phyloP scores from a whole-genome alignment of 2,888 invertebrate species.

The Argynnis bischoffii region DNA sequence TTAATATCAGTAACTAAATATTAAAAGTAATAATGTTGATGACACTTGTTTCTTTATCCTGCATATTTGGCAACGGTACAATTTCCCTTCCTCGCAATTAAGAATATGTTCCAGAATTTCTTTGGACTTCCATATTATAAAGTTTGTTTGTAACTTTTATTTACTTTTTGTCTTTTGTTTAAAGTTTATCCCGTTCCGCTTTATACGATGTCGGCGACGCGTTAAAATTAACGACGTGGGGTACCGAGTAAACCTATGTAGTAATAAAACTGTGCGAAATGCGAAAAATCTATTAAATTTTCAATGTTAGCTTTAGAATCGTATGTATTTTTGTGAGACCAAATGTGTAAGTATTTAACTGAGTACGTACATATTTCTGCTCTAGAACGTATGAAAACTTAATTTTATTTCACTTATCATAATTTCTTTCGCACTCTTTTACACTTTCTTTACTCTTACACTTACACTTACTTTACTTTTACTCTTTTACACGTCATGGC shows the following conservation, averaged over 20 bases:
- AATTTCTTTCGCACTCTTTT: too few relatives aligned
- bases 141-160: slow-evolving; percentile 12
- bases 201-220: slow-evolving; percentile 20
- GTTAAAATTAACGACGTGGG: slow-evolving; percentile 27
- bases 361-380: neutral
- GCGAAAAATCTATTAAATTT: slow-evolving; percentile 24
- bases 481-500: too few relatives aligned
- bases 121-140: slow-evolving; percentile 11
- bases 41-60: neutral
- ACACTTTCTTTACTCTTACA: too few relatives aligned
- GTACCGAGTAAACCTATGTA: slow-evolving; percentile 9
- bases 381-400: neutral
- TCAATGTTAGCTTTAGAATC: slow-evolving; percentile 13
- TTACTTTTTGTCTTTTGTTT: slow-evolving; percentile 16
- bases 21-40: too few relatives aligned
- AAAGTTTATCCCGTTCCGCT: slow-evolving; percentile 16
- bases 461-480: too few relatives aligned
- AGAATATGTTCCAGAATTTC: slow-evolving; percentile 16
- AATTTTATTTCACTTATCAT: too few relatives aligned
- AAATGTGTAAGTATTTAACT: slow-evolving; percentile 3
- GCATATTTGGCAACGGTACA: slow-evolving; percentile 16
- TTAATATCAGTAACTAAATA: too few relatives aligned
- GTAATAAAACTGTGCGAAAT: slow-evolving; percentile 15
- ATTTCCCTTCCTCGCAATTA: slow-evolving; percentile 16
- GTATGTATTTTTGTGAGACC: neutral